Evolutionary conservation across 2,797 vertebrate genomes (phyloP).

Genomic region (Hapalemur alaotrensis): DNA sequence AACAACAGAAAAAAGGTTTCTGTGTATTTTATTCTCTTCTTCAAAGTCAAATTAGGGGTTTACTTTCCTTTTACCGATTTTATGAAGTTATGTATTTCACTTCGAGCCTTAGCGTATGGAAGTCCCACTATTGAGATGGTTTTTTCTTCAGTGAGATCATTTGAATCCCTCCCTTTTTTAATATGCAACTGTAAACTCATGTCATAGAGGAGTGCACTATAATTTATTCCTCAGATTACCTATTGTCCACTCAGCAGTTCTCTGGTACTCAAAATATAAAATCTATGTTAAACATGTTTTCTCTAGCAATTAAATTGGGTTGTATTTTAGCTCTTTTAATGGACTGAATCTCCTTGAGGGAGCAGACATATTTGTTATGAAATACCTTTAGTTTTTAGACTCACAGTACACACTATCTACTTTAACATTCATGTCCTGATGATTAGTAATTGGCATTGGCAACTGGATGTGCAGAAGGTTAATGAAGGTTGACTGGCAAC

Average conservation of each 20-base stretch:
- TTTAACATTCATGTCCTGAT: constrained; percentile 29
- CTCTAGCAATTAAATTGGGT: constrained; percentile 31
- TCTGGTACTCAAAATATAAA: not conserved
- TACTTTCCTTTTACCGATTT: not conserved
- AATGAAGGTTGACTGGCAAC: not conserved
- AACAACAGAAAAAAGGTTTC: not conserved
- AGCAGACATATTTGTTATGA: not conserved
- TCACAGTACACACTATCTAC: not conserved
- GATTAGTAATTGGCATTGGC: not conserved
- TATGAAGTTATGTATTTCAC: not conserved
- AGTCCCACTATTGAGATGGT: not conserved
- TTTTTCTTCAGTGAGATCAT: not conserved
- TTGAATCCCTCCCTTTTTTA: not conserved
- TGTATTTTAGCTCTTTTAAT: constrained; percentile 38
- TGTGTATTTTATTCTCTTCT: not conserved
- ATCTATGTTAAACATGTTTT: constrained; percentile 48
- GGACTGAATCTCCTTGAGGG: constrained; percentile 8
- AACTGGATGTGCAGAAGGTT: not conserved
- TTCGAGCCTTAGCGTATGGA: not conserved
- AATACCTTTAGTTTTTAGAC: not conserved
- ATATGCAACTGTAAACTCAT: not conserved
- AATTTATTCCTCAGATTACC: not conserved
- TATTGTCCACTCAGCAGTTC: not conserved
- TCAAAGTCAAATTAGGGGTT: not conserved
- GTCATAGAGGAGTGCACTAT: not conserved